These are phyloP conservation scores for Axis porcinus DNA, from an alignment of 2,113 vertebrate species.

Conservation along the genomic window DNA sequence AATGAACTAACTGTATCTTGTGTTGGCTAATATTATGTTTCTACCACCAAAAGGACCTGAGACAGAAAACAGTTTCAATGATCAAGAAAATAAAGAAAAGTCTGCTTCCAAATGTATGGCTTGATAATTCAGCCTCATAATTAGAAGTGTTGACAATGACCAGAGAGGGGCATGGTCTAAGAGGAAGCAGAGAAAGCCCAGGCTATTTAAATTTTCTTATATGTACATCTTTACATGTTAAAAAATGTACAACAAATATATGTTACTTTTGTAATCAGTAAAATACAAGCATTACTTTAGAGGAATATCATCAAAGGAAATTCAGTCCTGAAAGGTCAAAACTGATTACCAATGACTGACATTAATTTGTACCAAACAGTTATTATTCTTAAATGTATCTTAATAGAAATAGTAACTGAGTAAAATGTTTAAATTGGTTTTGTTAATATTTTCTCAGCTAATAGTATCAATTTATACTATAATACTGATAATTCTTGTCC, in stretches of 20 bases:
- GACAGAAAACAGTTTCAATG: background rate
- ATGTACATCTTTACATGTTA: background rate
- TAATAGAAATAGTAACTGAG: background rate
- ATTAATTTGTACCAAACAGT: background rate
- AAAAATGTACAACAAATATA: background rate
- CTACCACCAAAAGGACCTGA: background rate
- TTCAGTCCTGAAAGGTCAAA: background rate
- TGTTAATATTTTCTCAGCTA: background rate
- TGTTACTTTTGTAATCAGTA: background rate
- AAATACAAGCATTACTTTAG: background rate
- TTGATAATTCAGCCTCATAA: background rate
- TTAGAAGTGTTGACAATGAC: background rate
- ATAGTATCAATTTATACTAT: background rate
- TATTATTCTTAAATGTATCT: background rate
- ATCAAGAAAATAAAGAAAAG: conserved; percentile 14
- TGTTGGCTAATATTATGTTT: background rate
- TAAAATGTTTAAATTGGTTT: background rate
- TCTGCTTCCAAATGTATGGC: background rate
- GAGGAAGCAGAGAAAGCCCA: background rate
- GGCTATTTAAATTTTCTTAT: background rate
- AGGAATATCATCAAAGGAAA: background rate
- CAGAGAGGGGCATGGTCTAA: background rate
- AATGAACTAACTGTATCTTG: background rate
- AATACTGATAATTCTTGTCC: background rate
- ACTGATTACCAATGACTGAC: background rate